These are phyloP conservation scores for sheep (Ovis aries) DNA, from an alignment of 2,113 vertebrate species.

Conservation along the genomic window DNA sequence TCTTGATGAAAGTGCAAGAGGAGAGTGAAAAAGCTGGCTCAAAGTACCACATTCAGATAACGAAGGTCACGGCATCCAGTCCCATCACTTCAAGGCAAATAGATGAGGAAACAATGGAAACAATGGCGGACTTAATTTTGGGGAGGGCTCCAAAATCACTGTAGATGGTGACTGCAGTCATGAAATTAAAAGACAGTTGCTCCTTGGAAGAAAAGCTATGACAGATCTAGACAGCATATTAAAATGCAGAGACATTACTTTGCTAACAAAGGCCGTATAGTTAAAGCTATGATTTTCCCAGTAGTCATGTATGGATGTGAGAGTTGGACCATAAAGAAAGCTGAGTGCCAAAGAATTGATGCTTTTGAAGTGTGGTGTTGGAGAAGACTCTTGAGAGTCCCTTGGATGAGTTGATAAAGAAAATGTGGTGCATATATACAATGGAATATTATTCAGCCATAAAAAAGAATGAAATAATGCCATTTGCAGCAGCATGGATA, in stretches of 20 bases:
- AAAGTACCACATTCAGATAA: background rate
- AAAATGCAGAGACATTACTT: background rate
- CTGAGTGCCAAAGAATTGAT: background rate
- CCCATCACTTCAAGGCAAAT: background rate
- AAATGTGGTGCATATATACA: background rate
- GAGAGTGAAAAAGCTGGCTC: background rate
- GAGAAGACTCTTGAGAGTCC: background rate
- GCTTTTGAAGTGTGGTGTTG: background rate
- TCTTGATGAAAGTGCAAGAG: background rate
- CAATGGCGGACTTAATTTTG: background rate
- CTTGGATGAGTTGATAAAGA: background rate
- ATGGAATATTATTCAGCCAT: background rate
- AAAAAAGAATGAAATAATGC: background rate
- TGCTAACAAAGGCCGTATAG: background rate
- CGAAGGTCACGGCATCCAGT: background rate
- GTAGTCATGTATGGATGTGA: background rate
- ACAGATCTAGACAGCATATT: background rate
- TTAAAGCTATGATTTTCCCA: background rate
- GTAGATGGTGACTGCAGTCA: background rate
- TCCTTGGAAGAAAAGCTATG: background rate
- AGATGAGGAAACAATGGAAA: background rate
- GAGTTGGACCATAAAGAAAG: background rate
- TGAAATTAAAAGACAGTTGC: background rate
- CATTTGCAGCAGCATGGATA: background rate
- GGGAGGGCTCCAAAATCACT: background rate